Base-by-base conservation (phyloP, 2,797 vertebrate genomes). In the Potorous gilbertii region DNA sequence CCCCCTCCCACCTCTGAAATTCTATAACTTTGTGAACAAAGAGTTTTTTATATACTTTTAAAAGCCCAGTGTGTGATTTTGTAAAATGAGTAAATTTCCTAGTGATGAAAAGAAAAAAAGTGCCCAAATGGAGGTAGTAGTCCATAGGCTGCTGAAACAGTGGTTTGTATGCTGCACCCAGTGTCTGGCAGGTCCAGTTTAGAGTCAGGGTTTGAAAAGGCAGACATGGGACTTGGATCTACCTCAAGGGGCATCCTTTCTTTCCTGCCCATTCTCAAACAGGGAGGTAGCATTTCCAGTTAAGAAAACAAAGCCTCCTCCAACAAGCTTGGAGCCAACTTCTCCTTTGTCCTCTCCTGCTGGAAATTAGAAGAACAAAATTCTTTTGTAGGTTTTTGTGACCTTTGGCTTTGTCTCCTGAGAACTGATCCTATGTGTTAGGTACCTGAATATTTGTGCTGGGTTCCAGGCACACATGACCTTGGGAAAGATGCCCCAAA, bases 101-200 rank as follows among this genome's bases (percentile, higher is more conserved):
- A 40, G 66, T 74, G 66, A 34, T 62, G 18, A 3, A 6, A 40
- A 52, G 52, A 74, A 16, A 24, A 10, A 27, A 27, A 46, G 74
- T 74, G 8, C 9, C 8, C 0, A 46, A 27, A 27, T 24, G 10
- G 74, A 87, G 66, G n/a, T 0, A 3, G 2, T 46, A 18, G 1
- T 18, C 18, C 4, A 4, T n/a, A 16, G 34, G 14, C 34, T 74
- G 14, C 16, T 9, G 66, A 81, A 40, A 21, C 3, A 11, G 2
- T 27, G 74, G 5, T 40, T 74, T 40, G 4, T 74, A 40, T n/a
- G n/a, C n/a, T 74, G 16, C 2, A 24, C n/a, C 21, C 4, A 1
- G 74, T 4, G 21, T 87, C 16, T 74, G 40, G 46, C 9, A 27
- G 46, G 21, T 40, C 74, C 40, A 27, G 9, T 46, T 24, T 46